These are phyloP conservation scores for Silurus glanis DNA, from an alignment of 2,113 vertebrate species.

Conservation along the genomic window DNA sequence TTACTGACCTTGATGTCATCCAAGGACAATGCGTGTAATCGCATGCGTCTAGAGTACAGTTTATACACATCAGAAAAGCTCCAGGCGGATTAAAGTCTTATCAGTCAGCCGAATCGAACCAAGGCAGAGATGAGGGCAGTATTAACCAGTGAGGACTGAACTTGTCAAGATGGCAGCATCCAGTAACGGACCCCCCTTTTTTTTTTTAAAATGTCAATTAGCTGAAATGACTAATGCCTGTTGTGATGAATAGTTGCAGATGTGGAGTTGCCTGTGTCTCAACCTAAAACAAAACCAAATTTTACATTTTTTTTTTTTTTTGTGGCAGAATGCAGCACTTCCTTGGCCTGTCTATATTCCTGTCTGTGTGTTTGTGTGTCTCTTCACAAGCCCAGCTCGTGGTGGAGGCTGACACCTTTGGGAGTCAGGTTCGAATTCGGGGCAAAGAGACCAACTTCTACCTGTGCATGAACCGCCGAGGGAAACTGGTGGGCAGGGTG, in stretches of 20 bases:
- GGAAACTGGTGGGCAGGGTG: constrained; percentile 87
- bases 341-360: constrained; percentile 30
- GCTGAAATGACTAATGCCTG: constrained; percentile 17
- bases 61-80: constrained; percentile 10
- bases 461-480: constrained; percentile 88
- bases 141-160: constrained; percentile 40
- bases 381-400: constrained; percentile 87
- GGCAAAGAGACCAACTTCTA: constrained; percentile 88
- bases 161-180: constrained; percentile 37
- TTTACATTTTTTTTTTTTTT: constrained; percentile 5
- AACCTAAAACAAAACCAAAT: neutral
- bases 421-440: constrained; percentile 88
- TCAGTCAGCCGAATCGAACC: constrained; percentile 20
- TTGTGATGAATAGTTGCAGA: constrained; percentile 29
- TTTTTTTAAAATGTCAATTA: neutral
- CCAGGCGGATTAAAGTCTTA: constrained; percentile 29
- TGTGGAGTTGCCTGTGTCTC: constrained; percentile 35
- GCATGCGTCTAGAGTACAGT: neutral
- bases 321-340: constrained; percentile 37
- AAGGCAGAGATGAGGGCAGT: constrained; percentile 2
- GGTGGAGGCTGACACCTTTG: constrained; percentile 89
- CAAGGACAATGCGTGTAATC: constrained; percentile 7
- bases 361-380: constrained; percentile 51
- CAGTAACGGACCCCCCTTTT: neutral
- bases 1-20: constrained; percentile 61